phyloP scores from a whole-genome alignment of 2,888 invertebrate genomes.

The Apamea epomidion region DNA sequence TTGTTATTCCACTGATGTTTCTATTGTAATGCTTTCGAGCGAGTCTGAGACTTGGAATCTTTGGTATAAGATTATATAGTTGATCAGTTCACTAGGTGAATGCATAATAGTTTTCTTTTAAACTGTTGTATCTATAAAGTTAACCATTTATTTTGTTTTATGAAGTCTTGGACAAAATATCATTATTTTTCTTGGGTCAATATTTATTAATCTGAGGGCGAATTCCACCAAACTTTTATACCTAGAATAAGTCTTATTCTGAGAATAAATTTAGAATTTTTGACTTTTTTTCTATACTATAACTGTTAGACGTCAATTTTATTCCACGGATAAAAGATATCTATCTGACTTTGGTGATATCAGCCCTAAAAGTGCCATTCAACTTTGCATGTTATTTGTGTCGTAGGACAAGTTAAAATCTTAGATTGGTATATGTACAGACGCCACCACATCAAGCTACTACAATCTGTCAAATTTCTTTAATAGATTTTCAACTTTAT shows the following conservation, averaged over 20 bases:
- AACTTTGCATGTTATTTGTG: too few relatives aligned
- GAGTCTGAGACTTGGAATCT: constrained; percentile 60
- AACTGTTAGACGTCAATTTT: too few relatives aligned
- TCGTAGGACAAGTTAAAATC: background rate
- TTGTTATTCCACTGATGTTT: constrained; percentile 66
- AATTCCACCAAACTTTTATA: background rate
- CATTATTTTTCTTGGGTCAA: background rate
- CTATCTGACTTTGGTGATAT: too few relatives aligned
- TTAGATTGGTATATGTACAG: too few relatives aligned
- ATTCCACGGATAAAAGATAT: too few relatives aligned
- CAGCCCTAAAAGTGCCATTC: background rate
- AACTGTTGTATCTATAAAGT: constrained; percentile 20
- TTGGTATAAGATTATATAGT: constrained; percentile 63
- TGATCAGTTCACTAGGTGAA: constrained; percentile 58
- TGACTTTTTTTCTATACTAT: too few relatives aligned
- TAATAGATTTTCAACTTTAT: too few relatives aligned
- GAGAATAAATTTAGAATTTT: too few relatives aligned
- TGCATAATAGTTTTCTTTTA: constrained; percentile 52
- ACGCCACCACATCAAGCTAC: too few relatives aligned
- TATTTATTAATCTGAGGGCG: background rate
- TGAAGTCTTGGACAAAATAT: background rate
- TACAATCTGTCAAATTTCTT: too few relatives aligned
- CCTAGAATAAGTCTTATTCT: too few relatives aligned
- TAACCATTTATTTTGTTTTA: background rate
- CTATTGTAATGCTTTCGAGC: constrained; percentile 66